Evolutionary conservation across 2,113 vertebrate genomes (phyloP).

Genomic region (Strigops habroptila): DNA sequence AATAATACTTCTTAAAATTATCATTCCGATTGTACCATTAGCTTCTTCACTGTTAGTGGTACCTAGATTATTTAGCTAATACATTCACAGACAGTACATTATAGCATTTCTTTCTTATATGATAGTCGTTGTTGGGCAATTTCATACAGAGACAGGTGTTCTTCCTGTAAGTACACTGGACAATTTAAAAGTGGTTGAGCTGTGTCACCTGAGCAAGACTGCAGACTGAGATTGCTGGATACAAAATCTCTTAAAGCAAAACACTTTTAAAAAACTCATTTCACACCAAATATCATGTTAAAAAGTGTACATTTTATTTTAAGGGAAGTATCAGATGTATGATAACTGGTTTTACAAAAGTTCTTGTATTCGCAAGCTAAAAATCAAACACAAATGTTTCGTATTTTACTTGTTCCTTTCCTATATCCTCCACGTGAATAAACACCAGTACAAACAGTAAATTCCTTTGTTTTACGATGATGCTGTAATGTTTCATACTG

Average conservation of each 20-base stretch:
- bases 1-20: not conserved
- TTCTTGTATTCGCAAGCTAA: not conserved
- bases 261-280: not conserved
- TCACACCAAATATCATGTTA: not conserved
- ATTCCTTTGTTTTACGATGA: not conserved
- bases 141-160: not conserved
- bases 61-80: not conserved
- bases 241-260: not conserved
- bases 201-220: not conserved
- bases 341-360: not conserved
- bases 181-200: not conserved
- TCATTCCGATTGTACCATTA: not conserved
- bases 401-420: not conserved
- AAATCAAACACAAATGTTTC: not conserved
- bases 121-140: not conserved
- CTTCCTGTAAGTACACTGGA: not conserved
- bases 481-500: not conserved
- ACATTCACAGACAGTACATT: not conserved
- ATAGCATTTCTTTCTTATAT: not conserved
- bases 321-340: not conserved
- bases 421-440: not conserved
- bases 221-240: not conserved
- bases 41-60: not conserved
- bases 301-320: conserved; percentile 16
- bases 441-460: not conserved